Base-by-base conservation (phyloP, 2,113 vertebrate genomes). In the rat (Rattus norvegicus) region DNA sequence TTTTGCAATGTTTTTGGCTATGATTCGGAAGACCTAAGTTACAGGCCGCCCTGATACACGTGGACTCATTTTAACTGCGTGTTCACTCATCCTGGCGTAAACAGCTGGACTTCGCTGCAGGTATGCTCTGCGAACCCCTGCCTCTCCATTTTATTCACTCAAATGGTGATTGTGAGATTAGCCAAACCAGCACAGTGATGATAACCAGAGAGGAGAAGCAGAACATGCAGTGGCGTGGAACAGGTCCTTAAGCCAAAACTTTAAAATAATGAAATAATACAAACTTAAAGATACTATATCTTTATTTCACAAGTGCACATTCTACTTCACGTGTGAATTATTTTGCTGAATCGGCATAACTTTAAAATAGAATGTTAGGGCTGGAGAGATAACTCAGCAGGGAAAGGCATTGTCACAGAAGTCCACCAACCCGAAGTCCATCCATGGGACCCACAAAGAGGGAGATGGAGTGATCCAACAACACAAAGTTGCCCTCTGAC, bases 241-340 rank as follows among this genome's bases (percentile, higher is more conserved):
- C 86, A 56, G 8, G 43, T 33, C 77, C 83, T 86, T 54, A 30
- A 65, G 69, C 22, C 36, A 59, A 12, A 73, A 81, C 54, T 39
- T 56, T 73, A 28, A 19, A 56, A 59, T 26, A 52, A 19, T 70
- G 22, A 67, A 83, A 47, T 19, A 33, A 10, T 81, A 14, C 20
- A 80, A 59, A 47, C 39, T 86, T 14, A 30, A 69, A 88, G 11
- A 56, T 67, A 26, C 22, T 9, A 9, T 43, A 84, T n/a, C 92
- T 95, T 96, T 70, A 54, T 83, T 80, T 80, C 12, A 24, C 65
- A 75, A 84, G 9, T 91, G 3, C 16, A 95, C 88, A 84, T 85
- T 88, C 79, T 88, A 84, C 13, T 88, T 97, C n/a, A 75, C 39
- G 13, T 5, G 1, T 63, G 17, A 80, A 91, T 84, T 54, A 69